These are phyloP conservation scores for Phoxinus dragarum DNA, from an alignment of 2,797 vertebrate species.

Conservation along the genomic window DNA sequence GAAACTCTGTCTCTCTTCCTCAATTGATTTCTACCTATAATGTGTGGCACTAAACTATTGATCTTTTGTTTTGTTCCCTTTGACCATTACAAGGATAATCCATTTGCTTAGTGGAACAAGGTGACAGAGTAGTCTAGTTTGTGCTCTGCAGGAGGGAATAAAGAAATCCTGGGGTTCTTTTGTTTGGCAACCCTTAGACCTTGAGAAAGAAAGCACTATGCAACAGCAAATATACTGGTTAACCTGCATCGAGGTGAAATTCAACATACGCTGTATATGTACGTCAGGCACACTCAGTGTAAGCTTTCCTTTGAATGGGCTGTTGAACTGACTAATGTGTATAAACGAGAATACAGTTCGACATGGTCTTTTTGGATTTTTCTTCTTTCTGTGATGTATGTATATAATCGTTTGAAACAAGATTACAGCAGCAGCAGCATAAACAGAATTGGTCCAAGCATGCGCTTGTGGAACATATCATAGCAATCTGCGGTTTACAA, in stretches of 20 bases:
- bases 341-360: conserved; percentile 60
- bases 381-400: conserved; percentile 68
- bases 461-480: conserved; percentile 74
- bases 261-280: background rate
- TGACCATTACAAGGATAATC: conserved; percentile 50
- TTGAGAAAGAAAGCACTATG: conserved; percentile 12
- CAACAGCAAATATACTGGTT: conserved; percentile 2
- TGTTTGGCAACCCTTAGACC: conserved; percentile 8
- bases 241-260: background rate
- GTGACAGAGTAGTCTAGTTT: conserved; percentile 35
- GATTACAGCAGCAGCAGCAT: conserved; percentile 70
- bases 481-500: conserved; percentile 75
- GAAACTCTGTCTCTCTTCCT: conserved; percentile 31
- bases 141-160: conserved; percentile 13
- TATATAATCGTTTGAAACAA: conserved; percentile 73
- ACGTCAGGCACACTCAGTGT: background rate
- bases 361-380: conserved; percentile 57
- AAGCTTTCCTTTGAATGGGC: conserved; percentile 42
- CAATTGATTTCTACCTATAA: conserved; percentile 31
- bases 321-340: conserved; percentile 54
- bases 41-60: conserved; percentile 47
- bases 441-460: conserved; percentile 73
- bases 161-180: background rate
- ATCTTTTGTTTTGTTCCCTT: conserved; percentile 52
- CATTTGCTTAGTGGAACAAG: conserved; percentile 48